Conservation (phyloP, 2,113 vertebrate species). For the Taxidea taxus region DNA sequence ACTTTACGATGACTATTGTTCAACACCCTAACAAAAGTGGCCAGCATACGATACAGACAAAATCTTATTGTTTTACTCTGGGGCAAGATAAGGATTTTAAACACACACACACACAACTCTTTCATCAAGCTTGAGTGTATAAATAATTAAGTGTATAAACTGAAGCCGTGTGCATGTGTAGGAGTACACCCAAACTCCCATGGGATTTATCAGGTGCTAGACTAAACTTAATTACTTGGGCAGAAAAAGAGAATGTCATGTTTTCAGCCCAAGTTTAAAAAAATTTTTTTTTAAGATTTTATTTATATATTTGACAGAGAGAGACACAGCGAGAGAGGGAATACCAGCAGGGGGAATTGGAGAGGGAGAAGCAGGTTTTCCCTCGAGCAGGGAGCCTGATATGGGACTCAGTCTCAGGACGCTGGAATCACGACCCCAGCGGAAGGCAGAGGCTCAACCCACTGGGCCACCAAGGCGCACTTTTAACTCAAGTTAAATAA, state of each 20-base stretch:
- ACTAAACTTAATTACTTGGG: not conserved
- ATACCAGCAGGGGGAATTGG: too few species aligned
- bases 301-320: too few species aligned
- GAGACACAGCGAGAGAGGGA: too few species aligned
- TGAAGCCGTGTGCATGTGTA: not conserved
- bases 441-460: too few species aligned
- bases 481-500: not conserved
- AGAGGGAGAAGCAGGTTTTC: too few species aligned
- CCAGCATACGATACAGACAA: not conserved
- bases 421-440: too few species aligned
- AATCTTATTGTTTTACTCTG: not conserved
- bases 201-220: not conserved
- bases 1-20: fast-evolving
- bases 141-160: not conserved
- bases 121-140: not conserved
- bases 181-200: not conserved
- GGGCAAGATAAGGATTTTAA: not conserved
- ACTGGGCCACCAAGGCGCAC: too few species aligned
- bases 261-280: not conserved
- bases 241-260: not conserved
- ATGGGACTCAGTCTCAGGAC: too few species aligned
- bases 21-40: not conserved
- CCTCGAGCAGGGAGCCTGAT: too few species aligned
- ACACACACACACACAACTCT: not conserved
- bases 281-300: too few species aligned